phyloP scores from a whole-genome alignment of 2,888 invertebrate genomes.

The Oscheius sp. region DNA sequence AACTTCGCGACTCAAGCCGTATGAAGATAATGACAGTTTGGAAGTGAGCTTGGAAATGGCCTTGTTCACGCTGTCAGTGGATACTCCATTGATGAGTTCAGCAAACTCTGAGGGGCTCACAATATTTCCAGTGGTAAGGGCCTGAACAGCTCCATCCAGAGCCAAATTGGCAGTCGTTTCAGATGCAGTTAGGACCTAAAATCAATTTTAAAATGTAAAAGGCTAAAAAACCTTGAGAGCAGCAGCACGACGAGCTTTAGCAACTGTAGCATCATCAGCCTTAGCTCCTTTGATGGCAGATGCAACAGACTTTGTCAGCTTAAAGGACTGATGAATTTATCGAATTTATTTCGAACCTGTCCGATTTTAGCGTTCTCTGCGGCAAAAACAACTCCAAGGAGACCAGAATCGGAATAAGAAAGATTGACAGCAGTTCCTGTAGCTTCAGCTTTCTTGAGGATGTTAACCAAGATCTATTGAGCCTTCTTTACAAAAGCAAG shows the following conservation, averaged over 20 bases:
- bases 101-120: conserved; percentile 58
- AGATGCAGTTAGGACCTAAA: conserved; percentile 39
- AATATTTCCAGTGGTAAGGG: conserved; percentile 52
- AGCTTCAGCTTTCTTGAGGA: conserved; percentile 47
- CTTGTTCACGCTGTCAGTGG: conserved; percentile 61
- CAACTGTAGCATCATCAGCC: conserved; percentile 27
- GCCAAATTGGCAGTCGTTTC: conserved; percentile 40
- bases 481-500: background rate
- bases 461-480: conserved; percentile 45
- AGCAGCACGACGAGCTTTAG: conserved; percentile 35
- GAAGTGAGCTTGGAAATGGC: conserved; percentile 54
- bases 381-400: conserved; percentile 45
- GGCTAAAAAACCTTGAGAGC: conserved; percentile 27
- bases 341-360: background rate
- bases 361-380: conserved; percentile 15
- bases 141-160: conserved; percentile 56
- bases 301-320: conserved; percentile 33
- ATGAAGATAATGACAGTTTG: conserved; percentile 61
- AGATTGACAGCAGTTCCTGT: conserved; percentile 53
- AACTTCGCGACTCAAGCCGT: conserved; percentile 56
- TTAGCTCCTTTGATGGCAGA: conserved; percentile 41
- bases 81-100: conserved; percentile 50
- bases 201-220: background rate
- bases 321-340: background rate
- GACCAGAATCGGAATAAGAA: conserved; percentile 56